Base-by-base conservation (phyloP, 1,140 invertebrate species). In the Rhizoglyphus robini region DNA sequence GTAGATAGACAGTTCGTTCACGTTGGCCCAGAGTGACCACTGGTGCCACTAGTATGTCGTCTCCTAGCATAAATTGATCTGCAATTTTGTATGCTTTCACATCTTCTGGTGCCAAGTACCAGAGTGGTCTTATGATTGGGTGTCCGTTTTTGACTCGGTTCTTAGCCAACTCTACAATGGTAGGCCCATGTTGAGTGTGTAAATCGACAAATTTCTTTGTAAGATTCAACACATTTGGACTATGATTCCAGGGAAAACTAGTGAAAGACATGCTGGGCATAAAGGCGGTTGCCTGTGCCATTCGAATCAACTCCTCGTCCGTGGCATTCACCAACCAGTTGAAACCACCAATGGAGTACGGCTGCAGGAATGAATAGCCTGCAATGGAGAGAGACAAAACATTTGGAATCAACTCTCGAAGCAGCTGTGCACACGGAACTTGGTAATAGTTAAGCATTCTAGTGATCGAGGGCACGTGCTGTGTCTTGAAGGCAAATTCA, bases 271-370 rank as follows among this genome's bases (percentile, higher is more conserved):
- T 79, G 1, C 81, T 79, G 0, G 91, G 89, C 81, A 96, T 83
- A 71, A 93, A 92, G 0, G 84, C 81, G 68, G 87, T 90, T 1
- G 84, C 84, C 75, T 94, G 86, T 25, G 91, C 75, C 91, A 90
- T 96, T 69, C 92, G 78, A 51, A 95, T 83, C 70, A 87, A 93
- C n/a, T 96, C 76, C 74, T 95, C 87, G 8, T 67, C 84, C 83
- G 3, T 81, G 81, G 13, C 80, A 78, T 1, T 70, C 73, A 2
- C 71, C 30, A 69, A 72, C 29, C 76, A 73, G 0, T 83, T 86
- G 73, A 92, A 92, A 1, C 91, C 91, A 2, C 90, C 91, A 69
- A 96, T 85, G 86, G 93, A 90, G 72, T 94, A 90, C 0, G 90
- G 88, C 1, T 94, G 75, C 4, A 93, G 84, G 70, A 87, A 84